Evolutionary conservation across 2,888 invertebrate genomes (phyloP).

Genomic region (Coecobrya sp.): DNA sequence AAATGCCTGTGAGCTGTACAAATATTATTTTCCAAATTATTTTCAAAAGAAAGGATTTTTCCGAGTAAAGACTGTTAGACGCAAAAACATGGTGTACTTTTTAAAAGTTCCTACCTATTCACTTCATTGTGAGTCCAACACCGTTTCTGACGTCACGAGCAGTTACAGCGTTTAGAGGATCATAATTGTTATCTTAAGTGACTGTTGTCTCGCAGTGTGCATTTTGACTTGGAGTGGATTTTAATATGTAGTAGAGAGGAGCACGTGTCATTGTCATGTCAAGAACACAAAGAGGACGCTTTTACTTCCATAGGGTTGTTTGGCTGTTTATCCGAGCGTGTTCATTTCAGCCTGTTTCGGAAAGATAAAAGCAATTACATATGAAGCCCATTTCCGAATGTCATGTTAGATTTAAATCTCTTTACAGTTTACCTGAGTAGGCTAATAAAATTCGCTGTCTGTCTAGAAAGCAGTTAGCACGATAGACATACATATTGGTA

Average conservation of each 20-base stretch:
- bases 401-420: conserved; percentile 23
- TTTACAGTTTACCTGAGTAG: not conserved
- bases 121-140: too few relatives aligned
- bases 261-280: not conserved
- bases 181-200: too few relatives aligned
- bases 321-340: not conserved
- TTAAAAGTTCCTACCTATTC: too few relatives aligned
- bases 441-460: not conserved
- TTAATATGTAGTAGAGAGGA: not conserved
- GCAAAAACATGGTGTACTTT: too few relatives aligned
- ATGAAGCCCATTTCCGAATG: not conserved
- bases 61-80: too few relatives aligned
- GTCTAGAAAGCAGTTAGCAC: not conserved
- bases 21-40: too few relatives aligned
- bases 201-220: too few relatives aligned
- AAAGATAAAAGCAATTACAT: conserved; percentile 3
- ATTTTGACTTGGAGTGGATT: too few relatives aligned
- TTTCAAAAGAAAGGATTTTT: too few relatives aligned
- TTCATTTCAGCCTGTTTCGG: not conserved
- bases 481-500: not conserved
- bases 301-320: not conserved
- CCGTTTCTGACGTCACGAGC: too few relatives aligned
- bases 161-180: too few relatives aligned
- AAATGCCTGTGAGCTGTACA: too few relatives aligned
- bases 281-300: not conserved